Evolutionary conservation across 1,140 invertebrate species (phyloP).

Genomic region (Thereuonema tuberculata): DNA sequence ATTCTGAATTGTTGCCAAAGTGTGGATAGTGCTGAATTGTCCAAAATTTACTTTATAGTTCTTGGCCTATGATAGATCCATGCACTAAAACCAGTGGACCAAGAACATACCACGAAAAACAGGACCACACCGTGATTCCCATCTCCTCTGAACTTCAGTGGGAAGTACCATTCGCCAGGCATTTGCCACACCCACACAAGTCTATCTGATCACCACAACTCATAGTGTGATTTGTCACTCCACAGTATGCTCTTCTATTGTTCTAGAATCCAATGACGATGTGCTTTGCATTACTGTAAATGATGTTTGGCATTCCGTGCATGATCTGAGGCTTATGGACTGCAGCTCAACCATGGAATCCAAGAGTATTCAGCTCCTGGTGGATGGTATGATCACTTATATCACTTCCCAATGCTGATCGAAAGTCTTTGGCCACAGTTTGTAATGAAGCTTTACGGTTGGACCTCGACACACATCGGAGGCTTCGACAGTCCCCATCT

Average conservation of each 20-base stretch:
- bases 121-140: background rate
- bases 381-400: background rate
- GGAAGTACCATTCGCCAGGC: background rate
- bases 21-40: no score
- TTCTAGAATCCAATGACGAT: background rate
- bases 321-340: background rate
- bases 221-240: background rate
- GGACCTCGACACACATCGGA: background rate
- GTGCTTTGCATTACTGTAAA: no score
- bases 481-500: background rate
- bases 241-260: background rate
- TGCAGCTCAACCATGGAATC: background rate
- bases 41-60: no score
- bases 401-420: background rate
- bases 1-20: no score
- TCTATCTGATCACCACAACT: no score
- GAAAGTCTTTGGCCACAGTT: background rate
- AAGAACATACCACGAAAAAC: background rate
- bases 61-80: background rate
- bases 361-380: background rate
- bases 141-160: background rate
- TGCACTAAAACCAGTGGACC: background rate
- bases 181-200: no score
- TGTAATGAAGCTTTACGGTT: background rate
- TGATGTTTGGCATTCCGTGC: background rate